Percentiles rank a stretch among this genome's conserved stretches.
phyloP scores from a whole-genome alignment of 2,888 invertebrate species.

The Ephialtes manifestator region DNA sequence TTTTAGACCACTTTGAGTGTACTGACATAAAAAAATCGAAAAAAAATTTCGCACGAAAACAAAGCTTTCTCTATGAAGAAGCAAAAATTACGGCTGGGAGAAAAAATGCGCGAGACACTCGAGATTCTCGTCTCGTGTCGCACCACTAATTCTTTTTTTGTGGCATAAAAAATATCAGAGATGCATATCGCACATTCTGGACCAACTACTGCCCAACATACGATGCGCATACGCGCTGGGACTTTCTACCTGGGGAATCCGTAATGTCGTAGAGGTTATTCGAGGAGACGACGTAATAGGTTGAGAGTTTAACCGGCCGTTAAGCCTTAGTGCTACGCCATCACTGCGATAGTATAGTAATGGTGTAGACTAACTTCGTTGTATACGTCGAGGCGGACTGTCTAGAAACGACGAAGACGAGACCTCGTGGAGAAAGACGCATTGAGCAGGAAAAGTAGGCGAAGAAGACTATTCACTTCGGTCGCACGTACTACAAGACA shows the following conservation, averaged over 20 bases:
- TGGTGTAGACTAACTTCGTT: neutral
- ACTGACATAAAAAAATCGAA: no score
- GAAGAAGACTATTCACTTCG: constrained; percentile 24
- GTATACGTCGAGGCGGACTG: constrained; percentile 1
- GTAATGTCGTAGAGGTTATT: constrained; percentile 75
- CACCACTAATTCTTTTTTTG: no score
- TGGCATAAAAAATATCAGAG: constrained; percentile 5
- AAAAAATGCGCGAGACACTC: no score
- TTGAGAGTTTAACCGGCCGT: constrained; percentile 77
- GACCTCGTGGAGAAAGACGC: constrained; percentile 50
- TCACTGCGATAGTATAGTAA: neutral
- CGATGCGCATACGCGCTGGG: constrained; percentile 56
- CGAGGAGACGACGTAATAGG: constrained; percentile 79
- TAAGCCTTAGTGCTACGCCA: constrained; percentile 13
- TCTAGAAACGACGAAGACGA: constrained; percentile 45
- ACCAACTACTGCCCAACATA: constrained; percentile 44
- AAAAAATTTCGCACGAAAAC: no score
- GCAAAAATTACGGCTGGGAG: no score
- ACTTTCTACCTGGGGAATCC: constrained; percentile 78
- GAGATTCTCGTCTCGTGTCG: no score
- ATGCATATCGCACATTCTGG: constrained; percentile 49
- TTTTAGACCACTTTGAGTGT: no score
- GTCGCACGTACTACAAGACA: neutral
- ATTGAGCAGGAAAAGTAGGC: constrained; percentile 62
- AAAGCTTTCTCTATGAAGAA: no score